Evolutionary conservation across 2,797 vertebrate species (phyloP), one percentile per base, ranked within the genome.

Genomic region (Fundulus diaphanus): DNA sequence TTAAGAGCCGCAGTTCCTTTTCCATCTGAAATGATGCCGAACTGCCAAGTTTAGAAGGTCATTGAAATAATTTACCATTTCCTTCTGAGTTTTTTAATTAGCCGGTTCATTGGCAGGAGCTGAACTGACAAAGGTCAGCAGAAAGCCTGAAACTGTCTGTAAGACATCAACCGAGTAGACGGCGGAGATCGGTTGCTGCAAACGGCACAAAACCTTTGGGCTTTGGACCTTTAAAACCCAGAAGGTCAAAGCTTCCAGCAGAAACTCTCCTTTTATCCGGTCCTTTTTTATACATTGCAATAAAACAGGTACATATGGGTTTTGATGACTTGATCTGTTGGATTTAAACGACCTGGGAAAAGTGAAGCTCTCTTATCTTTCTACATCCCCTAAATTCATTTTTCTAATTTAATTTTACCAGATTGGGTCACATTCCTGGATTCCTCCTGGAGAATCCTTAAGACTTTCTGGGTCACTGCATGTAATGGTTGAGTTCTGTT

Each of bases 371-470:
- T 7, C n/a, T 7, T 1, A 29, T n/a, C 13, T 42, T 68, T 48
- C 15, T 13, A 22, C 7, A 33, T 44, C 11, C 13, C n/a, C n/a
- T 42, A 44, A 7, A 49, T 52, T 7, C 48, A 12, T 22, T 35
- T 15, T 70, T 22, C n/a, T 56, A 5, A 24, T 71, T 70, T n/a
- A 1, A 22, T 72, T 72, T 59, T 12, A 3, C 42, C 37, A 16
- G 12, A 37, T 8, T 8, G 22, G 15, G 13, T 44, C 71, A 73
- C 71, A 35, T 70, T 70, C 69, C 51, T 40, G 37, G 65, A n/a
- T 22, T 44, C 72, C 71, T 79, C 29, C 61, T 52, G 54, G 27
- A 52, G 35, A 37, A 78, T 12, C 27, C 7, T 59, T 8, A 11
- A 27, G 35, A 22, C 44, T n/a, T 51, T 37, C 48, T 67, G 56